Percentiles rank a stretch among this genome's conserved stretches.
Evolutionary conservation across 2,888 invertebrate species (phyloP).

Genomic region (Tridacna crocea): DNA sequence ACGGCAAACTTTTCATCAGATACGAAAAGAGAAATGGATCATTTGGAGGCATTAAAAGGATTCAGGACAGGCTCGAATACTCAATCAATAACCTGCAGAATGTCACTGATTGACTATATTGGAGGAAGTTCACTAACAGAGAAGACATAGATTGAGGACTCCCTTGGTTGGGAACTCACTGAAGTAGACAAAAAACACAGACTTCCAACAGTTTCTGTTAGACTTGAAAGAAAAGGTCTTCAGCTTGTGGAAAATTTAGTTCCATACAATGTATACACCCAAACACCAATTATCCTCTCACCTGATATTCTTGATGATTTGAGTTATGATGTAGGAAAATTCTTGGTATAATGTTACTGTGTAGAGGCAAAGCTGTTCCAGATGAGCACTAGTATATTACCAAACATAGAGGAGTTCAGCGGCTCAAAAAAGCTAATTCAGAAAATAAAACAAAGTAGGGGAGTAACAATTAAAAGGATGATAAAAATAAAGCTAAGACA

Average conservation of each 20-base stretch:
- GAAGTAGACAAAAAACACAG: no score
- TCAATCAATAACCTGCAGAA: constrained; percentile 34
- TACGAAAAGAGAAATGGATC: constrained; percentile 55
- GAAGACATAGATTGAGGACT: constrained; percentile 3
- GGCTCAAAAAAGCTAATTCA: constrained; percentile 2
- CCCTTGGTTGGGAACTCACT: constrained; percentile 23
- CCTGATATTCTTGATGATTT: constrained; percentile 29
- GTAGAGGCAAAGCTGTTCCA: neutral
- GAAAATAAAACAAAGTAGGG: constrained; percentile 21
- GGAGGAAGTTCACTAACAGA: neutral
- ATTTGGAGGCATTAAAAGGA: constrained; percentile 42
- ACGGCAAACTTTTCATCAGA: constrained; percentile 52
- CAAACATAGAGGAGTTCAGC: neutral
- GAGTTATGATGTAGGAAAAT: constrained; percentile 32
- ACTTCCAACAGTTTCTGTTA: constrained; percentile 13
- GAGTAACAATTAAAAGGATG: constrained; percentile 18
- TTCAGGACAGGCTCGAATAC: constrained; percentile 42
- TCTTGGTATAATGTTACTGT: constrained; percentile 14
- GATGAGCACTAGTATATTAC: neutral
- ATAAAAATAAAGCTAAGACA: neutral
- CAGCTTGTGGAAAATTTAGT: neutral
- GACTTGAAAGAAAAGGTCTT: constrained; percentile 26
- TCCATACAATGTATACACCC: constrained; percentile 38
- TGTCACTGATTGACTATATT: constrained; percentile 46
- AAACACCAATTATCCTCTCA: constrained; percentile 17